Evolutionary conservation across 2,888 invertebrate genomes (phyloP).

Genomic region (Diploptera punctata): DNA sequence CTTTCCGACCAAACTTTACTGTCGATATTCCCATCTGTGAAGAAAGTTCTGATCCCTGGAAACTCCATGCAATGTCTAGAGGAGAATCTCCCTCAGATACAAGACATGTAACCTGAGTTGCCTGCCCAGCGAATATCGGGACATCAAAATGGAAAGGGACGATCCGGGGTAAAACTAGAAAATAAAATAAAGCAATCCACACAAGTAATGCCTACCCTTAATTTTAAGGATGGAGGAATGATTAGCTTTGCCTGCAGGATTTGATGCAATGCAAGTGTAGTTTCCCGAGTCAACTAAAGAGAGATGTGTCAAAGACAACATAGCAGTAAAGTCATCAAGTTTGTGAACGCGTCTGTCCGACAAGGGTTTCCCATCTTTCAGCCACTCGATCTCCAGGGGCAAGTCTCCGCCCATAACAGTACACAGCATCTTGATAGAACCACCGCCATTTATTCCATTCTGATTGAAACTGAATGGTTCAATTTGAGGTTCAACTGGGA

Average conservation of each 20-base stretch:
- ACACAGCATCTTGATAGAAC: slow-evolving; percentile 58
- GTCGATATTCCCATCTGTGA: slow-evolving; percentile 51
- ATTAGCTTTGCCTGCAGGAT: slow-evolving; percentile 62
- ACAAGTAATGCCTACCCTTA: slow-evolving; percentile 57
- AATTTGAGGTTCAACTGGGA: slow-evolving; percentile 59
- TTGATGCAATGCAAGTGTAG: slow-evolving; percentile 64
- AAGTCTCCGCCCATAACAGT: slow-evolving; percentile 49
- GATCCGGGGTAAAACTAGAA: slow-evolving; percentile 82
- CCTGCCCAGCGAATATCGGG: slow-evolving; percentile 79
- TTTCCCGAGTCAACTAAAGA: slow-evolving; percentile 57
- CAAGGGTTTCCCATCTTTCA: slow-evolving; percentile 56
- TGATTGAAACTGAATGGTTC: slow-evolving; percentile 61
- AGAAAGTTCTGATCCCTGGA: slow-evolving; percentile 57
- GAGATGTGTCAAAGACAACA: slow-evolving; percentile 57
- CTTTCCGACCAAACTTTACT: slow-evolving; percentile 57
- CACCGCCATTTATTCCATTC: slow-evolving; percentile 60
- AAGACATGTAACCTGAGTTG: slow-evolving; percentile 75
- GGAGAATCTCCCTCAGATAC: slow-evolving; percentile 66
- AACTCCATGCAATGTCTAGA: slow-evolving; percentile 62
- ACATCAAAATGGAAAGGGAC: slow-evolving; percentile 79
- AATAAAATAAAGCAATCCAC: slow-evolving; percentile 20
- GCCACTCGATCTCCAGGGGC: slow-evolving; percentile 53
- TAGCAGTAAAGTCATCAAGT: slow-evolving; percentile 58
- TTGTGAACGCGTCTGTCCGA: slow-evolving; percentile 47
- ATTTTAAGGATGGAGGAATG: slow-evolving; percentile 63